Evolutionary conservation across 2,888 invertebrate genomes (phyloP).

Genomic region (Eulithis prunata): DNA sequence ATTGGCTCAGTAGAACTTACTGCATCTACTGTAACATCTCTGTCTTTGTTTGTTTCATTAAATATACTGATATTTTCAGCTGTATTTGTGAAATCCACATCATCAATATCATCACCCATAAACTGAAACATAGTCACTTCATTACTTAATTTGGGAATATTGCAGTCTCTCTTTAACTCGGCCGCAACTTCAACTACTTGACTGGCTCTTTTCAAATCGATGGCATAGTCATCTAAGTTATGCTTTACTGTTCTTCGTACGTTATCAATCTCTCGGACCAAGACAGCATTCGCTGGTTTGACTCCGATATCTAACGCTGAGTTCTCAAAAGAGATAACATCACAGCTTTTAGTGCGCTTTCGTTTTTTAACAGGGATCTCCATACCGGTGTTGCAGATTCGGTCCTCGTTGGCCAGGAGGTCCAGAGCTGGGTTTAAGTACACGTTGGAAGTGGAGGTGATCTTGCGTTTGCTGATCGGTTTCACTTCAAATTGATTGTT

Average conservation of each 20-base stretch:
- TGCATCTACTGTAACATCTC: conserved; percentile 33
- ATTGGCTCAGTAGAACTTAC: conserved; percentile 53
- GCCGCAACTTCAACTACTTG: not conserved
- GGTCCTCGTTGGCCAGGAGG: conserved; percentile 75
- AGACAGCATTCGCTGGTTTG: conserved; percentile 64
- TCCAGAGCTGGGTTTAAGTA: conserved; percentile 78
- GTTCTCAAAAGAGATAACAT: conserved; percentile 73
- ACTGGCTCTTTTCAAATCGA: not conserved
- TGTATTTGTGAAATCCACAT: conserved; percentile 27
- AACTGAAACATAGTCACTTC: conserved; percentile 12
- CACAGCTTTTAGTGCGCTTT: conserved; percentile 70
- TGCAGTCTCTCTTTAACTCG: not conserved
- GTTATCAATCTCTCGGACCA: conserved; percentile 72
- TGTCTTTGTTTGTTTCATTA: conserved; percentile 12
- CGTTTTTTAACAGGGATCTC: conserved; percentile 76
- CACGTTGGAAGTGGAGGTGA: conserved; percentile 65
- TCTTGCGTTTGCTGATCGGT: conserved; percentile 71
- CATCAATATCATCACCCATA: conserved; percentile 22
- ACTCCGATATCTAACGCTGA: conserved; percentile 70
- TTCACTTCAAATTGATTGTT: conserved; percentile 80
- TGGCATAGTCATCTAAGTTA: not conserved
- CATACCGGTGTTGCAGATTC: conserved; percentile 80
- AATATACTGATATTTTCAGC: conserved; percentile 15
- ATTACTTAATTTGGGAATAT: conserved; percentile 9
- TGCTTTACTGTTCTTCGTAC: conserved; percentile 64